phyloP scores from a whole-genome alignment of 1,140 invertebrate genomes.

The Helicoverpa armigera region DNA sequence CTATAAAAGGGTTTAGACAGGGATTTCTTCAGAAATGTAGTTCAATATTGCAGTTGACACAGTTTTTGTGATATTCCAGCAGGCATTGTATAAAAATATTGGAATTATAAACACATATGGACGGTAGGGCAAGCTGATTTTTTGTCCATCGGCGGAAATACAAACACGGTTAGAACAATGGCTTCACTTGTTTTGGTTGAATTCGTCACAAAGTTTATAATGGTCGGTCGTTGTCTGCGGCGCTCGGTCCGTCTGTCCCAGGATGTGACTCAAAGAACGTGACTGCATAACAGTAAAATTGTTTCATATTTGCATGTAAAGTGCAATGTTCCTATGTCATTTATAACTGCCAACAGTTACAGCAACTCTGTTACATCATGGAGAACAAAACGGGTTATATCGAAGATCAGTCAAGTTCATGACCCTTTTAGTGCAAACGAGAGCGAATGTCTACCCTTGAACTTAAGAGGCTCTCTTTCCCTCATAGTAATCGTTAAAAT shows the following conservation, averaged over 20 bases:
- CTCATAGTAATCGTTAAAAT: conserved; percentile 36
- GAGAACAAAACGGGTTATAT: background rate
- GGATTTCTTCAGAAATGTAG: conserved; percentile 42
- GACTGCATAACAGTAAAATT: conserved; percentile 54
- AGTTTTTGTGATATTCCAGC: conserved; percentile 16
- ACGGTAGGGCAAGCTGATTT: conserved; percentile 57
- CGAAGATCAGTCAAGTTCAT: conserved; percentile 19
- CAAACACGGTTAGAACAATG: conserved; percentile 76
- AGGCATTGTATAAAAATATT: conserved; percentile 9
- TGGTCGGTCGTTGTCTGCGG: conserved; percentile 61
- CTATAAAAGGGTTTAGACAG: conserved; percentile 51
- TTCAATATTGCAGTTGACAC: conserved; percentile 52
- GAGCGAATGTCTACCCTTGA: conserved; percentile 17
- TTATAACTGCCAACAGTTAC: background rate
- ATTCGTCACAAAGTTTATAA: conserved; percentile 69
- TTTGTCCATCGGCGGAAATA: conserved; percentile 73
- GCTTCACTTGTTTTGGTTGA: conserved; percentile 69
- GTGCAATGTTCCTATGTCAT: conserved; percentile 20
- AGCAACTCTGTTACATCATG: background rate
- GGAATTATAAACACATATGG: conserved; percentile 36
- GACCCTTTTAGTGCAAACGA: background rate
- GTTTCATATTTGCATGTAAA: conserved; percentile 48
- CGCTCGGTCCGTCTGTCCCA: conserved; percentile 58
- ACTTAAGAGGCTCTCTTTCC: background rate
- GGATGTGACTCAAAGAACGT: conserved; percentile 73